Evolutionary conservation across 2,888 invertebrate species (phyloP), one percentile per base, ranked within the genome.

Genomic region (Eumacrocentrus americanus): DNA sequence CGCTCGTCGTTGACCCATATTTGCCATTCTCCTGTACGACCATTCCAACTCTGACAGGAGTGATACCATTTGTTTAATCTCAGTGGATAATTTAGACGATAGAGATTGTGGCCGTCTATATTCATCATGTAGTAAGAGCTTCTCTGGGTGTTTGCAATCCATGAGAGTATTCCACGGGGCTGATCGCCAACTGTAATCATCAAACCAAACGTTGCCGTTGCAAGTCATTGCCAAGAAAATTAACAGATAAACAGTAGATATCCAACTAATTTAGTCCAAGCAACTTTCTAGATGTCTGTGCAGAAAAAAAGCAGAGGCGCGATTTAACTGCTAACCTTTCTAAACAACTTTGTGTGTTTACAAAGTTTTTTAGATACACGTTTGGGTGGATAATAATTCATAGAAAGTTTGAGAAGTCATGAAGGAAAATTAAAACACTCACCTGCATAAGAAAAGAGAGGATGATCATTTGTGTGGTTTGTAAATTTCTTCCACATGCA

Each of bases 21-120:
- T 82, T 93, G 93, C 93, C 93, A 93, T 81, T 93, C 93, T 50
- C 93, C 93, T 5, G 92, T 92, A 77, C 89, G 90, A 14, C 92
- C 92, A 78, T 92, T 93, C 93, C 93, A 93, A 55, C 92, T 92
- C 72, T 91, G 90, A 74, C 93, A 93, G 52, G 90, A 89, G 80
- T 93, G 93, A 83, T 92, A 92, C 92, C 92, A 93, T 78, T 85
- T 85, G 77, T 88, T 87, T 74, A 88, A 82, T 68, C 87, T 83
- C 65, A 89, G 76, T 50, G 89, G 89, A 78, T 89, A 89, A 79
- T 89, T 89, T 62, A 89, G 81, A 76, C 90, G 84, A 83, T 89
- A 93, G 80, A 92, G 87, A 64, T 90, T 92, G 77, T 93, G 92
- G 23, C 92, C 92, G 74, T 90, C 90, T 44, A 93, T 87, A 48